These are phyloP conservation scores for Vollenhovia emeryi DNA, from an alignment of 1,140 invertebrate species.

Conservation along the genomic window DNA sequence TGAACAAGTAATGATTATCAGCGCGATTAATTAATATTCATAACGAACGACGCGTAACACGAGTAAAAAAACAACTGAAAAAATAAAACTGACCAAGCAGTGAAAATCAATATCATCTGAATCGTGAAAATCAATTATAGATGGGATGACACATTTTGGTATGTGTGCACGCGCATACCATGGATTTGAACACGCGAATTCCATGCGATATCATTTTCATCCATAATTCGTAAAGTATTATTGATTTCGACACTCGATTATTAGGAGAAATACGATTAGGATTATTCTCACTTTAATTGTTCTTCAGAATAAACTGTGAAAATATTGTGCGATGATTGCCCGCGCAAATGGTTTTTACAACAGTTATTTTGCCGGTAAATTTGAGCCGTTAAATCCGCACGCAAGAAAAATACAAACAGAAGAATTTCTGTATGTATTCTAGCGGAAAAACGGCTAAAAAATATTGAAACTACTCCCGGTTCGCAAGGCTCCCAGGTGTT, in stretches of 20 bases:
- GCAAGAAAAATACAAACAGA: slow-evolving; percentile 30
- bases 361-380: slow-evolving; percentile 20
- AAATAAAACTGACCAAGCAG: background rate
- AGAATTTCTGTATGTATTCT: background rate
- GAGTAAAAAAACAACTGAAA: background rate
- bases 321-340: background rate
- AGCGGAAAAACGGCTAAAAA: slow-evolving; percentile 16
- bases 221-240: background rate
- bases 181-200: background rate
- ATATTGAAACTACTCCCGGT: background rate
- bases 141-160: background rate
- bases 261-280: no score
- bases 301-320: background rate
- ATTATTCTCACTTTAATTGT: background rate
- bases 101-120: background rate
- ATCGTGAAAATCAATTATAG: background rate
- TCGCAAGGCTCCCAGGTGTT: slow-evolving; percentile 20
- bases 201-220: background rate
- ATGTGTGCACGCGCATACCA: background rate
- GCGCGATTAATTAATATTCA: background rate
- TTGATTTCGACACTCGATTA: background rate
- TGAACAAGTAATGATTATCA: background rate
- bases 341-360: background rate
- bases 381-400: slow-evolving; percentile 30
- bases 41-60: background rate